Percentiles rank a stretch among this genome's conserved stretches.
Evolutionary conservation across 2,113 vertebrate genomes (phyloP).

Genomic region (Cottus gobio): DNA sequence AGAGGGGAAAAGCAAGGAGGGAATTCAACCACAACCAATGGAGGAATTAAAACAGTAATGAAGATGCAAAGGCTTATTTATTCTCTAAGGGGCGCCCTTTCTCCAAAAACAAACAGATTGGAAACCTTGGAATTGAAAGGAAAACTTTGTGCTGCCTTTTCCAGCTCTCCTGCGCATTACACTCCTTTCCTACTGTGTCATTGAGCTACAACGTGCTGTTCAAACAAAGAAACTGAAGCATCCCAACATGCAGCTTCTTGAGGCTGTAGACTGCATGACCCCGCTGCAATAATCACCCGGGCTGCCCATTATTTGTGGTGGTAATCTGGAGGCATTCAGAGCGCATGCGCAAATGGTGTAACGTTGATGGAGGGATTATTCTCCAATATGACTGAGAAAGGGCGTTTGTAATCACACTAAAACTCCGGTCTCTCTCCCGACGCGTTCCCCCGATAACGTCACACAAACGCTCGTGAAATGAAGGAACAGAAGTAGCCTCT

Average conservation of each 20-base stretch:
- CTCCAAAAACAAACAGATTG: conserved; percentile 8
- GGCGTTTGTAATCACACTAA: not conserved
- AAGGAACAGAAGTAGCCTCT: not conserved
- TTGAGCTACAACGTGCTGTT: not conserved
- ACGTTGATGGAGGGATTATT: conserved; percentile 50
- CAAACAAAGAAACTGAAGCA: not conserved
- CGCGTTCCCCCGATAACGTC: too few species aligned
- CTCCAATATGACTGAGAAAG: conserved; percentile 31
- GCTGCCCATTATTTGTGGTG: conserved; percentile 44
- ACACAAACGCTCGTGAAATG: not conserved
- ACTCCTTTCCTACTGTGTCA: not conserved
- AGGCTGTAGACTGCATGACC: conserved; percentile 12
- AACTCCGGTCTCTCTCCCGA: not conserved
- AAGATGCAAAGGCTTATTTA: conserved; percentile 8
- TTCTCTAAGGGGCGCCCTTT: conserved; percentile 67
- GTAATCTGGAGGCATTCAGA: conserved; percentile 48
- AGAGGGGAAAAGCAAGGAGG: conserved; percentile 19
- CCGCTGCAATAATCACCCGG: conserved; percentile 38
- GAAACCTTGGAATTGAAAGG: conserved; percentile 4
- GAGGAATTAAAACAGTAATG: not conserved
- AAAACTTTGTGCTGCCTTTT: conserved; percentile 4
- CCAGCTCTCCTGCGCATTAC: not conserved
- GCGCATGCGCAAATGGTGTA: conserved; percentile 71
- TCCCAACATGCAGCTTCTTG: conserved; percentile 3
- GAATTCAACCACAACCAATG: conserved; percentile 1